A percentile compares a stretch with the other conserved stretches of the same genome.
phyloP scores from a whole-genome alignment of 2,888 invertebrate genomes.

The Tinea pellionella region DNA sequence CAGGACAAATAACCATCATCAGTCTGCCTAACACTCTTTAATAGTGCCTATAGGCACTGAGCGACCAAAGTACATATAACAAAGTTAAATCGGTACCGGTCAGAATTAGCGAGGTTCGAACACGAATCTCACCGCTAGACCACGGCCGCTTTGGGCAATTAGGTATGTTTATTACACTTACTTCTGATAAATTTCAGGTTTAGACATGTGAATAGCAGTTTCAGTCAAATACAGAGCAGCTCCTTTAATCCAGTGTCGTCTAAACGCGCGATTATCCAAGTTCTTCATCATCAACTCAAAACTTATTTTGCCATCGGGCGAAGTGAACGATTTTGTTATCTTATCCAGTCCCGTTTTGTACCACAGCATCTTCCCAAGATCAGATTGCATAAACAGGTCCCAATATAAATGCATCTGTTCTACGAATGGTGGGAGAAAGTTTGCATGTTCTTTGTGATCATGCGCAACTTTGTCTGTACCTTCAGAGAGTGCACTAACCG shows the following conservation, averaged over 20 bases:
- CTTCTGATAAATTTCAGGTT: constrained; percentile 81
- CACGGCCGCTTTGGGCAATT: no score
- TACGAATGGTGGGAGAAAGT: constrained; percentile 75
- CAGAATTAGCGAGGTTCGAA: no score
- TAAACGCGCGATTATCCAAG: constrained; percentile 83
- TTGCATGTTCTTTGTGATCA: constrained; percentile 76
- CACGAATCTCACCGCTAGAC: no score
- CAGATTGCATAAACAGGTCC: constrained; percentile 83
- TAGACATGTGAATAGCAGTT: constrained; percentile 78
- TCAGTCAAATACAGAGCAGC: constrained; percentile 81
- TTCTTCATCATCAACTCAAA: constrained; percentile 80
- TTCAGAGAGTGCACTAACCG: constrained; percentile 71
- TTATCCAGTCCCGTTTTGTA: constrained; percentile 78
- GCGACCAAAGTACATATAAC: no score
- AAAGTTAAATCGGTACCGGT: no score
- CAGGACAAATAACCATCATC: no score
- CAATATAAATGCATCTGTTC: constrained; percentile 77
- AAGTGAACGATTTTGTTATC: constrained; percentile 75
- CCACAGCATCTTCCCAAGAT: constrained; percentile 79
- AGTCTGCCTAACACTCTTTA: no score
- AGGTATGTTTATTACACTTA: constrained; percentile 48
- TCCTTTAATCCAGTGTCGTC: constrained; percentile 83
- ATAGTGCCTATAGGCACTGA: no score
- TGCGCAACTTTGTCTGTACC: constrained; percentile 71
- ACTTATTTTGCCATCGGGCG: constrained; percentile 76